phyloP scores from a whole-genome alignment of 2,797 vertebrate genomes.

The Oreonectes daqikongensis region DNA sequence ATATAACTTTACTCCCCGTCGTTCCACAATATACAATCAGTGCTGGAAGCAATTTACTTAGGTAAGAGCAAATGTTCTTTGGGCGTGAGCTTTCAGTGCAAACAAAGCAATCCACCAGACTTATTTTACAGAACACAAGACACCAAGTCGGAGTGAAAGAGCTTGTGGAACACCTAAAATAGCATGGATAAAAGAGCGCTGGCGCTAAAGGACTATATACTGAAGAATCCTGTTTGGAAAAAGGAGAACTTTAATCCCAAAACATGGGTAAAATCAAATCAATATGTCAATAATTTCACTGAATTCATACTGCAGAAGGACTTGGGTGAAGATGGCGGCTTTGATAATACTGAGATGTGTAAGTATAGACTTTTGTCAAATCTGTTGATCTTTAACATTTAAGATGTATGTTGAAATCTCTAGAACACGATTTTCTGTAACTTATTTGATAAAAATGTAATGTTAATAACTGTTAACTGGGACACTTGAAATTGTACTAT shows the following conservation, averaged over 20 bases:
- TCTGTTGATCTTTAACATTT: not conserved
- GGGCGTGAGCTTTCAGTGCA: constrained; percentile 71
- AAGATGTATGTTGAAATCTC: not conserved
- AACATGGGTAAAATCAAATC: constrained; percentile 66
- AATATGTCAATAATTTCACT: constrained; percentile 61
- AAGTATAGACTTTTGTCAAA: constrained; percentile 62
- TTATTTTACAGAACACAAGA: constrained; percentile 12
- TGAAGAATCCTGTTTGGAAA: constrained; percentile 63
- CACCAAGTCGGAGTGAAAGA: constrained; percentile 14
- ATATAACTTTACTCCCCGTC: not conserved
- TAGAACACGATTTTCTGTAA: no score
- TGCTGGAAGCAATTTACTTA: constrained; percentile 18
- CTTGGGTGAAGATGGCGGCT: constrained; percentile 65
- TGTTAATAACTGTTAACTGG: no score
- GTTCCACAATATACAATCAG: constrained; percentile 3
- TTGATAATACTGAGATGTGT: constrained; percentile 78
- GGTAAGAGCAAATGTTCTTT: constrained; percentile 23
- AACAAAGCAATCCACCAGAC: constrained; percentile 64
- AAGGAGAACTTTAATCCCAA: constrained; percentile 70
- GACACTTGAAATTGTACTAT: no score
- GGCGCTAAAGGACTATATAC: constrained; percentile 59
- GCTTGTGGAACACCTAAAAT: not conserved
- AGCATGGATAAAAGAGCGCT: constrained; percentile 67
- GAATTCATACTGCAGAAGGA: constrained; percentile 69
- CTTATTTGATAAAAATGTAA: no score